Conservation (phyloP, 23 tunicate species). For the Trididemnum nubilum region DNA sequence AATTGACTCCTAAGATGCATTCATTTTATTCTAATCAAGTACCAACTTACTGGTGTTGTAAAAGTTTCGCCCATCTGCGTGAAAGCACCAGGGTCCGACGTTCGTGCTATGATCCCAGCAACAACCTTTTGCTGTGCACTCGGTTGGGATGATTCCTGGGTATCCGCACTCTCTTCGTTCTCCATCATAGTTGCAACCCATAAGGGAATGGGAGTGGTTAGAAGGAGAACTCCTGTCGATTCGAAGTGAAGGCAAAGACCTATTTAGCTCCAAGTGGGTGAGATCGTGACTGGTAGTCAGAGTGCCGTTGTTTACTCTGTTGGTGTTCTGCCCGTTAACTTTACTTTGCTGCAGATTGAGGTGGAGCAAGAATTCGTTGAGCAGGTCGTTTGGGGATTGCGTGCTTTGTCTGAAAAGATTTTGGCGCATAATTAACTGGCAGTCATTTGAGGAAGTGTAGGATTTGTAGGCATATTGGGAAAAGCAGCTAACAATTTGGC, state of each 20-base stretch:
- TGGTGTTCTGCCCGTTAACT: too few relatives aligned
- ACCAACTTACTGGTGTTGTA: too few relatives aligned
- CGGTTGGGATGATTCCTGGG: constrained; percentile 43
- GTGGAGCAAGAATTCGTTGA: neutral
- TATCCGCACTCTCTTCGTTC: constrained; percentile 44
- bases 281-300: neutral
- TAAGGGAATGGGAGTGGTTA: neutral
- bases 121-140: constrained; percentile 37
- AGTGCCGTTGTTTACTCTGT: neutral
- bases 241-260: neutral
- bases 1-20: too few relatives aligned
- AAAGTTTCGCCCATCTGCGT: too few relatives aligned
- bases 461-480: neutral
- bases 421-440: too few relatives aligned
- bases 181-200: neutral
- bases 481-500: too few relatives aligned
- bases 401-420: too few relatives aligned
- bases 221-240: neutral
- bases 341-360: neutral
- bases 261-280: too few relatives aligned
- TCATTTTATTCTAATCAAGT: too few relatives aligned
- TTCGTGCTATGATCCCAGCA: constrained; percentile 52
- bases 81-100: constrained; percentile 38
- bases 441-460: neutral
- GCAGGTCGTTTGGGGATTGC: neutral